Base-by-base conservation (phyloP, 2,797 vertebrate species). In the Eulemur coronatus region DNA sequence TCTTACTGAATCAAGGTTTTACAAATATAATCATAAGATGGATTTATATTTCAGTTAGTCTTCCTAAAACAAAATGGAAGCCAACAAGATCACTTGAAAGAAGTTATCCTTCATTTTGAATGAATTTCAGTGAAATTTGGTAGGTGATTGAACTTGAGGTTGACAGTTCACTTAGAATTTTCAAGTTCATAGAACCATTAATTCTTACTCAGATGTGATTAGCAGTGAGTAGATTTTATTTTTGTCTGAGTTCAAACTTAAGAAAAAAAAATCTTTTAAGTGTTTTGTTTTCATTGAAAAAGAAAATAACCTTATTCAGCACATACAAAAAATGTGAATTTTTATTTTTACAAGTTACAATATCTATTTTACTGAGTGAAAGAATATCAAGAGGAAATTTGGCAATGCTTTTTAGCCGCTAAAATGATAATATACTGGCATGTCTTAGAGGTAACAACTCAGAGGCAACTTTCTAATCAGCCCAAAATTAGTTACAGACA, bases 21-120 rank as follows among this genome's bases (percentile, higher is more conserved):
- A 80, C 57, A 22, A 92, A 80, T 94, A 92, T 82, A 81, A 57
- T 84, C 22, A 18, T 13, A 69, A 48, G 41, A 75, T 10, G 13
- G 59, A 80, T 73, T 95, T 75, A 76, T 65, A 87, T 87, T 94
- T 91, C 46, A 82, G 22, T 84, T 72, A 35, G 38, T 86, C n/a
- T 91, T 80, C 24, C 43, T 94, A 67, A 97, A 95, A 92, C 57
- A 93, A 97, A 94, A 90, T 57, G 76, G 89, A 89, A 92, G 35
- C 22, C 30, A 92, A 93, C 41, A 91, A 12, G 13, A 82, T 76
- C 55, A 94, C 81, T 80, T 93, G 30, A 91, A 95, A 95, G 35
- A 41, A 46, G 12, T 67, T 94, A 88, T 46, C 28, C 59, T 96
- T 92, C 12, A 94, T 81, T 94, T 81, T 87, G 84, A 92, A 88